Evolutionary conservation across 2,888 invertebrate species (phyloP), one percentile per base, ranked within the genome.

Genomic region (Monopis laevigella): DNA sequence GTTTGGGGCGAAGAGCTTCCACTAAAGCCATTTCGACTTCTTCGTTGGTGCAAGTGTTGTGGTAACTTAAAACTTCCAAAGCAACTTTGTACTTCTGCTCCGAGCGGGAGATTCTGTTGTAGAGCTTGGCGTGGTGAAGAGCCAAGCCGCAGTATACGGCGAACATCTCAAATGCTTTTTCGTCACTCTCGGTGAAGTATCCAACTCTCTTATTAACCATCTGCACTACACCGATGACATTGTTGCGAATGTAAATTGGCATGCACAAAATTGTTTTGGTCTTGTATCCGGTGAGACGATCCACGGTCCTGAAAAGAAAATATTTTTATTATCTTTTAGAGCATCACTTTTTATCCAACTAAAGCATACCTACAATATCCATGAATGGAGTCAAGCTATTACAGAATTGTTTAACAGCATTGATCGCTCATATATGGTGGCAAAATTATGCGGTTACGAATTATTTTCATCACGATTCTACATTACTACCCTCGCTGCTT

Each of bases 141-240:
- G 93, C 93, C 5, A 93, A 71, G 0, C 93, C 93, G 58, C 93
- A 93, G 58, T 93, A 93, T 5, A 92, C 86, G 1, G 93, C 90
- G 59, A 93, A 93, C 48, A 88, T 88, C 61, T 90, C 89, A 65
- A 93, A 93, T 0, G 91, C 87, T 42, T 88, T 87, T 60, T 92
- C 92, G 54, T 94, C 93, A 34, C 88, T 86, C 54, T 67, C 74
- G 3, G 77, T 77, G 67, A 85, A 90, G 60, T 47, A 61, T 0
- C 82, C 84, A n/a, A 70, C 67, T 12, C 82, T 73, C 56, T 88
- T 88, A 51, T 88, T 88, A 0, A 93, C 91, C 93, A 93, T 93
- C 70, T 94, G 93, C 1, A 93, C 92, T 1, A 93, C 93, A 1
- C 92, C 93, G 45, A 93, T 93, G 6, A 92, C 86, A 45, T 82